Base-by-base conservation (phyloP, 2,797 vertebrate species). In the Sciurus vulgaris region DNA sequence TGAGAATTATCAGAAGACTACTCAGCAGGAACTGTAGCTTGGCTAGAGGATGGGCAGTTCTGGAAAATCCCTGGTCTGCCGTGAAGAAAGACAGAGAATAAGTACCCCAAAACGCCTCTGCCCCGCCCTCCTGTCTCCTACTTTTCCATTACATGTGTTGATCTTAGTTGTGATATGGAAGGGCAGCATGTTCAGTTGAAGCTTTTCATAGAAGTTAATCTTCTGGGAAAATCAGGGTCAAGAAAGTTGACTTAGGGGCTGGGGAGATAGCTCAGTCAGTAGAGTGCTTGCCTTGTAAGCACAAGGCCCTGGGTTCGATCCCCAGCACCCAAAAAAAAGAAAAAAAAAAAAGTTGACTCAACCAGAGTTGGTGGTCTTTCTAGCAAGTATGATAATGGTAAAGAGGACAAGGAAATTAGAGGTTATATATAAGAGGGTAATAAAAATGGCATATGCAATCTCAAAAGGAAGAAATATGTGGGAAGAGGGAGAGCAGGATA, bases 81-180 rank as follows among this genome's bases (percentile, higher is more conserved):
- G 38, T n/a, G 51, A 59, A 54, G 7, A 17, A 81, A 74, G 24
- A 6, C 10, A 14, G n/a, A 51, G 28, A 41, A 8, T n/a, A 47
- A 59, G n/a, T 49, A 24, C 2, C n/a, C 22, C 70, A 20, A 81
- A 89, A 35, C 22, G 41, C 30, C 3, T 81, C 28, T 35, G 1
- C 2, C 6, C 20, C 3, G 47, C 12, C 1, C 7, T 30, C 44
- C 0, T 4, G 14, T 59, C 49, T 51, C 59, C 28, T n/a, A 4
- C 49, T 76, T 28, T 63, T 41, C 54, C n/a, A 54, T 72, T 59
- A 6, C 38, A 49, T 65, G 17, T 70, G 38, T 35, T 69, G 63
- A 74, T 59, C 15, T 2, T 18, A 79, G 0, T 1, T 28, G 38
- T 56, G 67, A 56, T 22, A 5, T 7, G 49, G 22, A 86, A 49